Percentiles rank a stretch among this genome's conserved stretches.
These are phyloP conservation scores for Dryomyza anilis DNA, from an alignment of 2,888 invertebrate genomes.

Conservation along the genomic window DNA sequence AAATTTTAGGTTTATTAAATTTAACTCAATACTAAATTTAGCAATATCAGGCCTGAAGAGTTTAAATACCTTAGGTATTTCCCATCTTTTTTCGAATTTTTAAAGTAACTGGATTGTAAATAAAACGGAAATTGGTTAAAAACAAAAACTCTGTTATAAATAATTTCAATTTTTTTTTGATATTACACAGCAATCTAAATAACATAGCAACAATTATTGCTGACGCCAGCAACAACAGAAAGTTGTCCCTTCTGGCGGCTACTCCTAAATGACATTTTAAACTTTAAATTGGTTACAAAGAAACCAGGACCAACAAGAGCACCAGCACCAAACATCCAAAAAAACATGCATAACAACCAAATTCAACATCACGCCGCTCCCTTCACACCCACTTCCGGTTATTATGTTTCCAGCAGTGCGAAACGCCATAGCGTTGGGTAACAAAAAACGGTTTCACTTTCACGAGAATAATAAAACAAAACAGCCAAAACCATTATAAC, in stretches of 20 bases:
- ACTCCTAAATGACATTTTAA: conserved; percentile 1
- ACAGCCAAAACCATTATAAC: neutral
- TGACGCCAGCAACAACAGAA: neutral
- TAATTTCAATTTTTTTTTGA: no score
- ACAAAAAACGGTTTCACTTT: neutral
- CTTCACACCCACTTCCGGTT: neutral
- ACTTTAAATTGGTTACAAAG: neutral
- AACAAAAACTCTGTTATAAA: no score
- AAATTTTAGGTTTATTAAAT: no score
- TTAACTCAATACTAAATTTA: no score
- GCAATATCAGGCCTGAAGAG: no score
- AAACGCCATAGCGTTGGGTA: neutral
- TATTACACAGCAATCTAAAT: no score
- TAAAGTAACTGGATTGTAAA: no score
- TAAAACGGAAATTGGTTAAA: no score
- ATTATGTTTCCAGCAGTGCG: neutral
- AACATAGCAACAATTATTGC: no score
- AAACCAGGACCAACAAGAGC: no score
- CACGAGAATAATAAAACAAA: neutral
- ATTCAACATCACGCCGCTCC: neutral
- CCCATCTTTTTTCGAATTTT: no score
- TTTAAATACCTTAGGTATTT: no score
- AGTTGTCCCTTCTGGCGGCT: conserved; percentile 7
- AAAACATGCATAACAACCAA: neutral
- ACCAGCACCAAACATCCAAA: neutral